These are phyloP conservation scores for Lasioglossum calceatum DNA, from an alignment of 2,888 invertebrate species.

Conservation along the genomic window DNA sequence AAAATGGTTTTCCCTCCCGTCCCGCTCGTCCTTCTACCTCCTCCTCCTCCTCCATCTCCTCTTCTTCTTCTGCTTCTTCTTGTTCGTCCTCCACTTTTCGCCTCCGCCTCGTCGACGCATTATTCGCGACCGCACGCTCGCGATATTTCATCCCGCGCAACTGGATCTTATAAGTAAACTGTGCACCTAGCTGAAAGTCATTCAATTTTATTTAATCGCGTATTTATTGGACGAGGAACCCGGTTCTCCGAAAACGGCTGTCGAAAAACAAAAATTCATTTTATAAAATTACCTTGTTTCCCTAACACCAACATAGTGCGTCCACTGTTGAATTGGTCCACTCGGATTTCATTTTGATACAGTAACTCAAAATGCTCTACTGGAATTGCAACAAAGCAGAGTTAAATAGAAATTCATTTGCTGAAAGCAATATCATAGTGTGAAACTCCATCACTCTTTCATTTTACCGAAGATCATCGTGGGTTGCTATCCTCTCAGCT, in stretches of 20 bases:
- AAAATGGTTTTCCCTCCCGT: not conserved
- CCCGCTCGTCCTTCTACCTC: not conserved
- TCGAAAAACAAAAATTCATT: too few species aligned
- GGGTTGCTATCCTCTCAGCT: not conserved
- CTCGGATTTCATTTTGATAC: not conserved
- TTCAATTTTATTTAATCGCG: slow-evolving; percentile 1
- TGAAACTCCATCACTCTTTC: not conserved
- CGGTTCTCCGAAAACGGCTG: not conserved
- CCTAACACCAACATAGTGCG: too few species aligned
- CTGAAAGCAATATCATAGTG: too few species aligned
- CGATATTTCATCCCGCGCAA: slow-evolving; percentile 10
- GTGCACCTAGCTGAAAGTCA: not conserved
- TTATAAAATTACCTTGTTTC: too few species aligned
- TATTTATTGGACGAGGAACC: not conserved
- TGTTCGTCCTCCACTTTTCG: not conserved
- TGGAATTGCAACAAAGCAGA: too few species aligned
- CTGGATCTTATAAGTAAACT: not conserved
- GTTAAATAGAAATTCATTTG: too few species aligned
- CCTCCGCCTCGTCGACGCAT: not conserved
- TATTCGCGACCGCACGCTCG: slow-evolving; percentile 6
- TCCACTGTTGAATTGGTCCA: too few species aligned
- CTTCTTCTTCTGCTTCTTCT: not conserved
- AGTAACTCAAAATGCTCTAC: too few species aligned
- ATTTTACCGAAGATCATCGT: slow-evolving; percentile 16
- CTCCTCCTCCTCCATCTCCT: too few species aligned